phyloP scores from a whole-genome alignment of 2,888 invertebrate species.

The Nineta flava region DNA sequence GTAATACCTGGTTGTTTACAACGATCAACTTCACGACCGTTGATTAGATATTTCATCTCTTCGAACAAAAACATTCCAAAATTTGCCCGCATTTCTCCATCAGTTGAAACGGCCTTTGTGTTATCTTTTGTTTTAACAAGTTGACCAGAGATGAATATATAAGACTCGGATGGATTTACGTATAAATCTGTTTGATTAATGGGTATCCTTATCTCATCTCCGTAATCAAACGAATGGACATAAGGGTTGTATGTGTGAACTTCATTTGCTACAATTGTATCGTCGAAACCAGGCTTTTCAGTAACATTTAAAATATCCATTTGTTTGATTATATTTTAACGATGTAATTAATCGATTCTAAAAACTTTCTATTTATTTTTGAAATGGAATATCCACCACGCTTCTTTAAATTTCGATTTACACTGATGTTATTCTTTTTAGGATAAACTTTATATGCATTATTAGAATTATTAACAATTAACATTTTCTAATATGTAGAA shows the following conservation, averaged over 20 bases:
- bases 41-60: neutral
- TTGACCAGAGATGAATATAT: neutral
- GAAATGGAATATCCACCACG: neutral
- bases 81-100: neutral
- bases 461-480: neutral
- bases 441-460: neutral
- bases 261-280: neutral
- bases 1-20: neutral
- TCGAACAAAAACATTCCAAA: neutral
- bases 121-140: neutral
- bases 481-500: conserved; percentile 2
- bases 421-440: neutral
- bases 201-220: neutral
- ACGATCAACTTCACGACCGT: neutral
- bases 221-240: neutral
- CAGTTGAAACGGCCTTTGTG: neutral
- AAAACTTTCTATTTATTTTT: neutral
- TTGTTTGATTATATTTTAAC: neutral
- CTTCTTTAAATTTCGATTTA: no score
- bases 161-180: neutral
- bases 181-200: neutral
- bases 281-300: neutral
- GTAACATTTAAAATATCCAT: neutral
- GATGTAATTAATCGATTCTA: neutral
- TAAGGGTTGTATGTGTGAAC: neutral